A percentile compares a stretch with the other conserved stretches of the same genome.
These are phyloP conservation scores for Seriola rivoliana DNA, from an alignment of 2,113 vertebrate genomes.

Conservation along the genomic window DNA sequence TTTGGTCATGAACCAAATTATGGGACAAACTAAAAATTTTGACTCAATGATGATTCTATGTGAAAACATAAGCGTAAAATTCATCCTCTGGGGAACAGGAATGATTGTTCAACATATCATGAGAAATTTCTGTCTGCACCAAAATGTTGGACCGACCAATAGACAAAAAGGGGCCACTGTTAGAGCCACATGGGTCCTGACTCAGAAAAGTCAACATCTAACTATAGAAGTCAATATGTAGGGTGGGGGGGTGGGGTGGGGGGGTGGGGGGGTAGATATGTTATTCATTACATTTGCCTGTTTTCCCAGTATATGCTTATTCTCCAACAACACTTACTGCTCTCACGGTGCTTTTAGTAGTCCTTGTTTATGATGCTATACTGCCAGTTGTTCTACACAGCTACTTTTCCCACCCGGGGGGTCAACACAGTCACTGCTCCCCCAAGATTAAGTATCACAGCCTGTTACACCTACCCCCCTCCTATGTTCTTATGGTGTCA, in stretches of 20 bases:
- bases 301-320: constrained; percentile 31
- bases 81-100: not conserved
- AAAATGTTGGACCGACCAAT: not conserved
- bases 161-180: not conserved
- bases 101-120: too few relatives aligned
- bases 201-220: not conserved
- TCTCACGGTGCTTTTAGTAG: constrained; percentile 50
- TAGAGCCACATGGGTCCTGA: not conserved
- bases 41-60: too few relatives aligned
- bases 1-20: too few relatives aligned
- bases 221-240: not conserved
- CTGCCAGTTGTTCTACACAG: constrained; percentile 57
- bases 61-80: too few relatives aligned
- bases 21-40: too few relatives aligned
- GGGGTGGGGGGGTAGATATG: too few relatives aligned
- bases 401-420: constrained; percentile 65
- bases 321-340: constrained; percentile 2
- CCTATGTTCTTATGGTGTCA: constrained; percentile 58
- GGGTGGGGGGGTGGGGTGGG: too few relatives aligned
- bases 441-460: constrained; percentile 68
- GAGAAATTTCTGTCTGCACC: not conserved
- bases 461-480: constrained; percentile 30
- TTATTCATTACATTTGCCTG: constrained; percentile 18
- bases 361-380: constrained; percentile 17
- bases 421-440: constrained; percentile 46